These are phyloP conservation scores for Candoia aspera DNA, from an alignment of 2,113 vertebrate genomes.

Conservation along the genomic window DNA sequence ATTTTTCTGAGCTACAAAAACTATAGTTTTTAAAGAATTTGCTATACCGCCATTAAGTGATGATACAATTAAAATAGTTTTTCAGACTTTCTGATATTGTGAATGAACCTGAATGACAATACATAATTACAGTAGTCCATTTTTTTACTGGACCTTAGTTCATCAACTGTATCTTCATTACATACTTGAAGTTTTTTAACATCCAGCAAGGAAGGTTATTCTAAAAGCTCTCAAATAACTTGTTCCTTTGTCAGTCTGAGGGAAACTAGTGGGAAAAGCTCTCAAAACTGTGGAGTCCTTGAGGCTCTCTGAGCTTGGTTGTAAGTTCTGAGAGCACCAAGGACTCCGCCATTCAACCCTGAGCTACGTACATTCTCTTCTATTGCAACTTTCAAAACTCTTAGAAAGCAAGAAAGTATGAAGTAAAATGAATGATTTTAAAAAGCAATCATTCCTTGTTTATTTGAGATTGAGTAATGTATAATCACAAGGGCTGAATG, in stretches of 20 bases:
- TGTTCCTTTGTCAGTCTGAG: slow-evolving; percentile 9
- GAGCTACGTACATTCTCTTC: too few species aligned
- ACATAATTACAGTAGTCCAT: not conserved
- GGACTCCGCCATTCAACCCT: too few species aligned
- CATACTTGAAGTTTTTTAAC: not conserved
- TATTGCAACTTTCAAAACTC: not conserved
- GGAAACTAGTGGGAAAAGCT: not conserved
- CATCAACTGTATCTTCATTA: not conserved
- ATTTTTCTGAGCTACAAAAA: slow-evolving; percentile 7
- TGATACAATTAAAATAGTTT: not conserved
- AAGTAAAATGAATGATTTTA: slow-evolving; percentile 3
- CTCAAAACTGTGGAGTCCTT: not conserved
- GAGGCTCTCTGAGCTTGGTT: too few species aligned
- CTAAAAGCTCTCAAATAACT: slow-evolving; percentile 1
- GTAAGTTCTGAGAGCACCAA: too few species aligned
- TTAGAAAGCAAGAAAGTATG: slow-evolving; percentile 8
- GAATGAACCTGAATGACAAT: not conserved
- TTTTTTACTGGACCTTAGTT: not conserved
- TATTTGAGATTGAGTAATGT: not conserved
- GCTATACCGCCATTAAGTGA: not conserved
- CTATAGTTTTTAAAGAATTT: not conserved
- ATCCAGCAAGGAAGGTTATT: not conserved
- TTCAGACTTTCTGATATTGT: not conserved
- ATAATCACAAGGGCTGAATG: not conserved
- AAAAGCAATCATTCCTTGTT: not conserved